Evolutionary conservation across 1,140 invertebrate species (phyloP).

Genomic region (Andricus grossulariae): DNA sequence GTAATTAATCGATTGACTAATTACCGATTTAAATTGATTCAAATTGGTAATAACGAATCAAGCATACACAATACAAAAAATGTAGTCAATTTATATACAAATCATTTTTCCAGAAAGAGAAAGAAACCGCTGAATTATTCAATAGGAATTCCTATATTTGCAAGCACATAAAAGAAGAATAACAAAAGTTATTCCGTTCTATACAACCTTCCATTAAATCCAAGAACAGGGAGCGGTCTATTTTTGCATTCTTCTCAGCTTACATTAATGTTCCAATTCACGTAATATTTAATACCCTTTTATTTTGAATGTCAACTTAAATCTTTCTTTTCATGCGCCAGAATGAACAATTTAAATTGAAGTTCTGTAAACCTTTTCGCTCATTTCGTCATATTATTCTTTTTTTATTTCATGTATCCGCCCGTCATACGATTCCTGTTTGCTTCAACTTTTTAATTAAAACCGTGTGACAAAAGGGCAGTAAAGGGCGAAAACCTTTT

Average conservation of each 20-base stretch:
- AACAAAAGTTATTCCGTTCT: neutral
- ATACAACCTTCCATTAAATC: neutral
- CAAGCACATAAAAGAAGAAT: neutral
- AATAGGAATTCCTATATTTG: too few species aligned
- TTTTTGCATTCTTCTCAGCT: neutral
- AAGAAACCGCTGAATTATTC: neutral
- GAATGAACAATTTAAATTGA: neutral
- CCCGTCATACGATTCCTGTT: neutral
- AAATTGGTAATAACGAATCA: too few species aligned
- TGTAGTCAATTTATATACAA: too few species aligned
- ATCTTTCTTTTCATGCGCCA: neutral
- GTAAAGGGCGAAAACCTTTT: neutral
- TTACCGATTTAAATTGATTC: too few species aligned
- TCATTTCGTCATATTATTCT: slow-evolving; percentile 12
- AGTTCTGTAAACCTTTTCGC: neutral
- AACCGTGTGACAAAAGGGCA: neutral
- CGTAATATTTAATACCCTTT: slow-evolving; percentile 1
- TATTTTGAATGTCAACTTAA: neutral
- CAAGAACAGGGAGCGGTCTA: neutral
- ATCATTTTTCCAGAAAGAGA: neutral
- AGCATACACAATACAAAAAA: too few species aligned
- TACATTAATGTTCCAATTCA: slow-evolving; percentile 18
- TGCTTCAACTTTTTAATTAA: slow-evolving; percentile 27
- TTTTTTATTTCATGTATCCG: neutral
- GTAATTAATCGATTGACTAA: too few species aligned